Evolutionary conservation across 1,140 invertebrate species (phyloP).

Genomic region (Cotesia glomerata): DNA sequence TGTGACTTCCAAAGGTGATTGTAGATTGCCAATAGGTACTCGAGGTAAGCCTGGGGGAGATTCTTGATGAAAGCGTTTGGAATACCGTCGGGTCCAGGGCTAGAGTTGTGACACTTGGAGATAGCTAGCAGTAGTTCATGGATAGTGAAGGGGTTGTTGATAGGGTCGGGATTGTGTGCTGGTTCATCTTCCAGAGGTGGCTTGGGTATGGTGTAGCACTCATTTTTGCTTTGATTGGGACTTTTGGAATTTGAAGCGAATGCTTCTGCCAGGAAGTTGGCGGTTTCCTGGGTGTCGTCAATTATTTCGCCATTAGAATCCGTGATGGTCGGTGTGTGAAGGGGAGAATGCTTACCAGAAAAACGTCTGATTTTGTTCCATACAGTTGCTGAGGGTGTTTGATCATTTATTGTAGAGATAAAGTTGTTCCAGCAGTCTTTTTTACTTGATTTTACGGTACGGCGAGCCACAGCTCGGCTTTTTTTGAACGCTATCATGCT

Average conservation of each 20-base stretch:
- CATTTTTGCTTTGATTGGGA: conserved; percentile 26
- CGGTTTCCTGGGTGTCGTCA: conserved; percentile 28
- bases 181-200: neutral
- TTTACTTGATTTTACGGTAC: conserved; percentile 24
- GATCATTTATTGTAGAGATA: conserved; percentile 21
- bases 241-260: conserved; percentile 42
- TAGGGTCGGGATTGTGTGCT: neutral
- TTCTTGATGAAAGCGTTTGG: neutral
- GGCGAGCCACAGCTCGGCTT: conserved; percentile 28
- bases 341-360: neutral
- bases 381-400: neutral
- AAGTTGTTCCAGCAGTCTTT: conserved; percentile 19
- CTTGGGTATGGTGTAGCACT: neutral
- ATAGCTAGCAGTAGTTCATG: neutral
- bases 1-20: neutral
- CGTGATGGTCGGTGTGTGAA: neutral
- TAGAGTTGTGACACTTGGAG: neutral
- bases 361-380: conserved; percentile 32
- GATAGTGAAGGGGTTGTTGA: neutral
- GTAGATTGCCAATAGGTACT: neutral
- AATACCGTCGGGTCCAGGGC: neutral
- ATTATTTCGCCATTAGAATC: neutral
- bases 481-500: conserved; percentile 40
- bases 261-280: conserved; percentile 35
- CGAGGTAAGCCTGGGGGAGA: neutral